Conservation (phyloP, 2,888 invertebrate species). For the Lepetodrilus schrolli region DNA sequence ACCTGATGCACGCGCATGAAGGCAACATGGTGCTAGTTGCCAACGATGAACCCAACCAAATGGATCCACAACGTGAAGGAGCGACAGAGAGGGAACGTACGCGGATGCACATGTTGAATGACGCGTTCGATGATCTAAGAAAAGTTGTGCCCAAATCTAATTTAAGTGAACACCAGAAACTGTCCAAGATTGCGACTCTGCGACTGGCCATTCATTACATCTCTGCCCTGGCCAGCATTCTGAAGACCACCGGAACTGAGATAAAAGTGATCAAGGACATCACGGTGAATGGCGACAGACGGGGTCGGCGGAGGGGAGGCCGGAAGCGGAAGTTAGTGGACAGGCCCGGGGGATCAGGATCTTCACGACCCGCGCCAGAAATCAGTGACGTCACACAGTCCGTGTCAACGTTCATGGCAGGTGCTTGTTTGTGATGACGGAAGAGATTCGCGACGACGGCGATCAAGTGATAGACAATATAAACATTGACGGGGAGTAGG, state of each 20-base stretch:
- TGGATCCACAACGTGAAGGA: constrained; percentile 55
- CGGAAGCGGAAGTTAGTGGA: constrained; percentile 43
- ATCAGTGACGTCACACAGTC: constrained; percentile 8
- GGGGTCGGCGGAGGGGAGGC: constrained; percentile 57
- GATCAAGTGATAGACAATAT: not conserved
- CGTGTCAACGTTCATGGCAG: not conserved
- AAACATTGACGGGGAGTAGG: not conserved
- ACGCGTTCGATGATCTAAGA: constrained; percentile 73
- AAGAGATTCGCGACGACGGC: not conserved
- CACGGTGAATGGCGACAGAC: constrained; percentile 51
- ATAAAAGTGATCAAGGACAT: constrained; percentile 56
- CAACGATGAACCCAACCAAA: constrained; percentile 2
- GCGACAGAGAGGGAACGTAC: constrained; percentile 73
- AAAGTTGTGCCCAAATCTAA: constrained; percentile 73
- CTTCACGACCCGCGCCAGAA: not conserved
- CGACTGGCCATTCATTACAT: constrained; percentile 75
- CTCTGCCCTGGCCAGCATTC: constrained; percentile 63
- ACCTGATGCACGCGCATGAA: not conserved
- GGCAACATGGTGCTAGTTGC: not conserved
- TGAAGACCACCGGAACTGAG: constrained; percentile 63
- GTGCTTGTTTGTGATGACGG: constrained; percentile 18
- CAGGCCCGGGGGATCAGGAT: not conserved
- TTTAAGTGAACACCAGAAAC: constrained; percentile 72
- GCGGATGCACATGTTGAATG: constrained; percentile 75
- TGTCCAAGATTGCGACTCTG: constrained; percentile 75